These are phyloP conservation scores for Acrossocheilus fasciatus DNA, from an alignment of 2,797 vertebrate species.

Conservation along the genomic window DNA sequence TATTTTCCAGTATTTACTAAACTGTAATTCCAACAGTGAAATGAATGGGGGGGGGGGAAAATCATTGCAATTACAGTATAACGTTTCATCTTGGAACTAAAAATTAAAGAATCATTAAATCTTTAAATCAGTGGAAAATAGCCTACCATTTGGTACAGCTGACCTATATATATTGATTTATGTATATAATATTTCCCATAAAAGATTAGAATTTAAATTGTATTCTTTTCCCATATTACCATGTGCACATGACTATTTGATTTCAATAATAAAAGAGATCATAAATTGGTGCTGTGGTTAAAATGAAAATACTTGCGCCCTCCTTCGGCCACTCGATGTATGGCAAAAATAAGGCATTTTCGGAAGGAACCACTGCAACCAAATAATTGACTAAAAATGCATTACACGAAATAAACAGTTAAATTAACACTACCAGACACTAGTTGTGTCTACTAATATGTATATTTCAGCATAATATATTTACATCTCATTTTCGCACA, in stretches of 20 bases:
- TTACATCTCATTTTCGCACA: not conserved
- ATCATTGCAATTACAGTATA: not conserved
- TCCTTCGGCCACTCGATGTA: slow-evolving; percentile 52
- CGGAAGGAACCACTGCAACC: slow-evolving; percentile 67
- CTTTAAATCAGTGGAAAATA: not conserved
- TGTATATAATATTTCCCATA: not conserved
- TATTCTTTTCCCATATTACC: not conserved
- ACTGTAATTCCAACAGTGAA: not conserved
- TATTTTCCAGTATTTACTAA: not conserved
- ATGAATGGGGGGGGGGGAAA: too few relatives aligned
- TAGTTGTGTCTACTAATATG: not conserved
- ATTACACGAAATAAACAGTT: not conserved
- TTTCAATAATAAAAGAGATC: not conserved
- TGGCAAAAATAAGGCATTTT: slow-evolving; percentile 81
- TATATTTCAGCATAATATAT: not conserved
- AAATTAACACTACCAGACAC: not conserved
- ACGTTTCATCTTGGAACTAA: not conserved
- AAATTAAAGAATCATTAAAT: not conserved
- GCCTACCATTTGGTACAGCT: not conserved
- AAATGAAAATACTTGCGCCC: slow-evolving; percentile 42
- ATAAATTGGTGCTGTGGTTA: not conserved
- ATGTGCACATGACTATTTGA: not conserved
- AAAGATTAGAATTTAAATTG: not conserved
- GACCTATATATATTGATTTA: not conserved
- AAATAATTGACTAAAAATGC: slow-evolving; percentile 35